Percentiles rank a stretch among this genome's conserved stretches.
Evolutionary conservation across 1,140 invertebrate species (phyloP).

Genomic region (Propsilocerus akamusi): DNA sequence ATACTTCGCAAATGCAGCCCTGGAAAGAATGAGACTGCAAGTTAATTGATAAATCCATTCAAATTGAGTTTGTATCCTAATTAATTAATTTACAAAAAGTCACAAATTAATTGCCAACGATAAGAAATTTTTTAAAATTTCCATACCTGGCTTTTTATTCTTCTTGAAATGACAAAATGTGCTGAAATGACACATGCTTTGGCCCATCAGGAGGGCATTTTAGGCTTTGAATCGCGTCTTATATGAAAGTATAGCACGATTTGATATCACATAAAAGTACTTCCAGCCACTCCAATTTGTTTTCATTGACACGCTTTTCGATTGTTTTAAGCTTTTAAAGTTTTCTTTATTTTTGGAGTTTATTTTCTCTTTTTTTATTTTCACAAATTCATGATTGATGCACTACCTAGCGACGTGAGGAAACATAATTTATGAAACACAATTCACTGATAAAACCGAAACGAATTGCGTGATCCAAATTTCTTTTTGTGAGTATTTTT

Average conservation of each 20-base stretch:
- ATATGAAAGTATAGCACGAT: neutral
- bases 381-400: no score
- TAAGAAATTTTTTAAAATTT: neutral
- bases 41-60: slow-evolving; percentile 4
- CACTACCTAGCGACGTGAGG: no score
- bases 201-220: neutral
- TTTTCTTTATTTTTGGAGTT: no score
- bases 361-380: no score
- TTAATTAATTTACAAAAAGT: neutral
- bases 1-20: slow-evolving; percentile 62
- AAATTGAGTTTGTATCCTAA: neutral
- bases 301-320: no score
- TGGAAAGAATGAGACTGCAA: slow-evolving; percentile 26
- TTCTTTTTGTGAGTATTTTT: no score
- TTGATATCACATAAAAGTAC: neutral
- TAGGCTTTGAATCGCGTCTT: neutral
- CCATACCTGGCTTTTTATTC: slow-evolving; percentile 7
- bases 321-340: no score
- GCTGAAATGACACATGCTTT: slow-evolving; percentile 7
- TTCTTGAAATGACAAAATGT: slow-evolving; percentile 9
- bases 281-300: neutral
- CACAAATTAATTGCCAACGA: neutral
- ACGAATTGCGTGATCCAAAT: no score
- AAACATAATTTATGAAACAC: no score
- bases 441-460: no score